Evolutionary conservation across 2,113 vertebrate genomes (phyloP).

Genomic region (Ptilonorhynchus violaceus): DNA sequence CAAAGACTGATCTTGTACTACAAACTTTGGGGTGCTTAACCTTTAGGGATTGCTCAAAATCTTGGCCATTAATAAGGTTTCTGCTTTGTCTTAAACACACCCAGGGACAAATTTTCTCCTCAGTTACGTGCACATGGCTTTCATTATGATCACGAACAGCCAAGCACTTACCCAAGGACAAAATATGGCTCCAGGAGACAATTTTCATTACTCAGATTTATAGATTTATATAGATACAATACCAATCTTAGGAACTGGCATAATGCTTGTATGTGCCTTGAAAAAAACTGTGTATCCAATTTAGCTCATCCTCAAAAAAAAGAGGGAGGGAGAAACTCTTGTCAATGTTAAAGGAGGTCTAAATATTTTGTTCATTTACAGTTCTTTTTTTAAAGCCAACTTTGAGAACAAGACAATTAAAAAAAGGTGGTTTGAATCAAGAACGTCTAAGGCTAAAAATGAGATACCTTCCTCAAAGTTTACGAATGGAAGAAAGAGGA

Average conservation of each 20-base stretch:
- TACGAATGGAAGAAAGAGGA: slow-evolving; percentile 74
- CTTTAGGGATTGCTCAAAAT: slow-evolving; percentile 21
- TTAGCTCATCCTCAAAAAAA: neutral
- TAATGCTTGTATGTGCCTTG: slow-evolving; percentile 9
- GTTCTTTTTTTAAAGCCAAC: slow-evolving; percentile 57
- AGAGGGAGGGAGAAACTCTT: slow-evolving; percentile 25
- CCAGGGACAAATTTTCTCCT: slow-evolving; percentile 43
- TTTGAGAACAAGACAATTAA: slow-evolving; percentile 49
- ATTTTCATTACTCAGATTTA: slow-evolving; percentile 46
- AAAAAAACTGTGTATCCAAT: slow-evolving; percentile 40
- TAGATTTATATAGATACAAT: slow-evolving; percentile 35
- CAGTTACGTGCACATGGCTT: neutral
- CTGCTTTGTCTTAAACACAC: neutral
- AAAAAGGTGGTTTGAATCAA: slow-evolving; percentile 59
- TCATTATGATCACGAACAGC: neutral
- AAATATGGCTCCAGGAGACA: slow-evolving; percentile 35
- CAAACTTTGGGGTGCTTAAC: slow-evolving; percentile 21
- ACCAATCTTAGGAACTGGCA: slow-evolving; percentile 33
- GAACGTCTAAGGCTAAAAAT: slow-evolving; percentile 65
- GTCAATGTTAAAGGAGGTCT: slow-evolving; percentile 17
- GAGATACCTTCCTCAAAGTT: slow-evolving; percentile 89
- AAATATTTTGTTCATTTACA: slow-evolving; percentile 38
- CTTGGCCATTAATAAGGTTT: slow-evolving; percentile 36
- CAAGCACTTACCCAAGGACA: slow-evolving; percentile 40
- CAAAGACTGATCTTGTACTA: neutral